A percentile compares a stretch with the other conserved stretches of the same genome.
These are phyloP conservation scores for Sebastes oblongus DNA, from an alignment of 2,797 vertebrate genomes.

Conservation along the genomic window DNA sequence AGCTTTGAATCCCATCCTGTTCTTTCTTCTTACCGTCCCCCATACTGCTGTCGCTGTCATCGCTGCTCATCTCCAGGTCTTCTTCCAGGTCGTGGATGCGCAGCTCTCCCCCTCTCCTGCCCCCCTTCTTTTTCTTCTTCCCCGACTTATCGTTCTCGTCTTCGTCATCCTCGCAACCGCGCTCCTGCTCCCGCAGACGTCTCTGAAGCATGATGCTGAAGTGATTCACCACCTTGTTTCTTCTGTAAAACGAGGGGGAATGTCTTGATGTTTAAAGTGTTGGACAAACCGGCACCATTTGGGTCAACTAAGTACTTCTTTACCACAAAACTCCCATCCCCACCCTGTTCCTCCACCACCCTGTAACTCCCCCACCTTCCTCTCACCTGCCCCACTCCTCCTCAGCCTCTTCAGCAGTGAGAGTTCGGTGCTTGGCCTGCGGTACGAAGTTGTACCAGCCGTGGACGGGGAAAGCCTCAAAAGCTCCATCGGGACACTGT, in stretches of 20 bases:
- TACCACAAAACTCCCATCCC: background rate
- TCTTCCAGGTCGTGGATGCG: conserved; percentile 92
- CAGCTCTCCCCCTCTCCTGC: conserved; percentile 83
- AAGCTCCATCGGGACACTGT: conserved; percentile 91
- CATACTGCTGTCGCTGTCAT: conserved; percentile 86
- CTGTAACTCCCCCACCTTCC: background rate
- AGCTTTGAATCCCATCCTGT: background rate
- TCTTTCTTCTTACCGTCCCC: conserved; percentile 83
- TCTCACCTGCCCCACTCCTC: conserved; percentile 91
- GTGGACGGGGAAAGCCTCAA: conserved; percentile 92
- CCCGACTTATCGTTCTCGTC: conserved; percentile 85
- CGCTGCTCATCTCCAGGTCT: conserved; percentile 90
- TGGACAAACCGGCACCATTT: background rate
- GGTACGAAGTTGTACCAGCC: conserved; percentile 95
- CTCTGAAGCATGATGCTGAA: conserved; percentile 97
- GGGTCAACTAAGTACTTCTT: background rate
- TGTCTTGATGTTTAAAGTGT: background rate
- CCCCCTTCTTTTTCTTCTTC: conserved; percentile 85
- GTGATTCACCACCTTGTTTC: conserved; percentile 95
- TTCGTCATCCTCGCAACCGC: conserved; percentile 84
- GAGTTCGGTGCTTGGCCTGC: conserved; percentile 88
- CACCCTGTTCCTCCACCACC: background rate
- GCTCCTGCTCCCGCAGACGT: conserved; percentile 88
- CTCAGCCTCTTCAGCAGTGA: conserved; percentile 93
- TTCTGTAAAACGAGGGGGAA: conserved; percentile 66